Evolutionary conservation across 2,113 vertebrate species (phyloP), one percentile per base, ranked within the genome.

Genomic region (Dicerorhinus sumatrensis): DNA sequence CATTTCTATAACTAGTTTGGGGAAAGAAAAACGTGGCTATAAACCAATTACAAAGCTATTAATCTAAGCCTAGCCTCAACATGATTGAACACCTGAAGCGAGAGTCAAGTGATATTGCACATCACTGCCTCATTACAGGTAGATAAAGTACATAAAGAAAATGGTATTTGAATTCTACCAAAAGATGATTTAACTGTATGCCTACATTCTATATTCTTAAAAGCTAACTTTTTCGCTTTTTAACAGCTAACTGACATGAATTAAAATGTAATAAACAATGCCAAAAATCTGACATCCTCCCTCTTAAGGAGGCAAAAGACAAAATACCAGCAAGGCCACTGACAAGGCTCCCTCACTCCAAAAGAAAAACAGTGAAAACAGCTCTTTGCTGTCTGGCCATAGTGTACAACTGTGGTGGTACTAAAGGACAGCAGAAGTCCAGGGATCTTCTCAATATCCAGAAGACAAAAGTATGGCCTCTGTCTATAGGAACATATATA

Each of bases 221-320:
- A 79, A 76, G 39, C 18, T 81, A 96, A 69, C 29, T 75, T 80
- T 88, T 95, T 56, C 54, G 70, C 58, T 62, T 51, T 93, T 96
- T 60, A 82, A 84, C 21, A 84, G 46, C 36, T 76, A 95, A 85
- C 1, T 85, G 27, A 96, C 16, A 8, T 48, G 13, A 92, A 73
- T 36, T 46, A 77, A 90, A 82, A 89, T 11, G 8, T 72, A 94
- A 87, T 23, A 69, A 81, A 76, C 20, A 87, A 75, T 67, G 27
- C 8, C 42, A 84, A 80, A 93, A 93, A 75, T n/a, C 0, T 76
- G 58, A 46, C 29, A 96, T 87, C 29, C 18, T 83, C 87, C 58
- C 48, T 94, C 36, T 90, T 69, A 89, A 83, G 46, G 21, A 86
- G 27, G 58, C 48, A 94, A 87, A 93, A 94, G n/a, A 77, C 39